Evolutionary conservation across 2,888 invertebrate genomes (phyloP).

Genomic region (Elysia crispata): DNA sequence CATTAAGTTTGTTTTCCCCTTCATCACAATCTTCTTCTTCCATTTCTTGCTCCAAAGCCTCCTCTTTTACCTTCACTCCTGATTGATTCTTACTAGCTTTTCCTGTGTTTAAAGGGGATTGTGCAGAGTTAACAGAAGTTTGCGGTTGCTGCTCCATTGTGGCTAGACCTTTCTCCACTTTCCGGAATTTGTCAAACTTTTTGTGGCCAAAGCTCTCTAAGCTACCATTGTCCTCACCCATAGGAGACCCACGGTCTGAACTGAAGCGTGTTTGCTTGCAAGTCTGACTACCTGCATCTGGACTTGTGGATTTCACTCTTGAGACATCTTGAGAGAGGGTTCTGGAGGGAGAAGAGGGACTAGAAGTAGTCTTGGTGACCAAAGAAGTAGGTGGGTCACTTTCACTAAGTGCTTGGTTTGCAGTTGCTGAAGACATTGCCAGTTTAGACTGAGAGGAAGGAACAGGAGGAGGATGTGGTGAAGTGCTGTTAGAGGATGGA

Average conservation of each 20-base stretch:
- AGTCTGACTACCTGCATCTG: no score
- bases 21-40: constrained; percentile 41
- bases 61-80: constrained; percentile 30
- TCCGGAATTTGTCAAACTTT: constrained; percentile 71
- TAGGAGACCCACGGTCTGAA: constrained; percentile 46
- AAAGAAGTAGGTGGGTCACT: no score
- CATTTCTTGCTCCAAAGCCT: constrained; percentile 40
- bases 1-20: constrained; percentile 29
- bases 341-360: no score
- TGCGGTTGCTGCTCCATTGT: constrained; percentile 40
- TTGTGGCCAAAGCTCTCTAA: constrained; percentile 61
- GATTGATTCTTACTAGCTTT: constrained; percentile 15
- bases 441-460: no score
- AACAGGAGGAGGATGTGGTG: constrained; percentile 5
- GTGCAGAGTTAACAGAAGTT: neutral
- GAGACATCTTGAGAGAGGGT: no score
- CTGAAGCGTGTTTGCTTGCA: constrained; percentile 2
- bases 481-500: neutral
- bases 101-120: no score
- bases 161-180: constrained; percentile 49
- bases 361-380: no score
- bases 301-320: no score
- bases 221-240: constrained; percentile 38
- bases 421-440: no score
- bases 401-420: no score